A percentile compares a stretch with the other conserved stretches of the same genome.
phyloP scores from a whole-genome alignment of 2,888 invertebrate species.

The Amblyjoppa proteus region DNA sequence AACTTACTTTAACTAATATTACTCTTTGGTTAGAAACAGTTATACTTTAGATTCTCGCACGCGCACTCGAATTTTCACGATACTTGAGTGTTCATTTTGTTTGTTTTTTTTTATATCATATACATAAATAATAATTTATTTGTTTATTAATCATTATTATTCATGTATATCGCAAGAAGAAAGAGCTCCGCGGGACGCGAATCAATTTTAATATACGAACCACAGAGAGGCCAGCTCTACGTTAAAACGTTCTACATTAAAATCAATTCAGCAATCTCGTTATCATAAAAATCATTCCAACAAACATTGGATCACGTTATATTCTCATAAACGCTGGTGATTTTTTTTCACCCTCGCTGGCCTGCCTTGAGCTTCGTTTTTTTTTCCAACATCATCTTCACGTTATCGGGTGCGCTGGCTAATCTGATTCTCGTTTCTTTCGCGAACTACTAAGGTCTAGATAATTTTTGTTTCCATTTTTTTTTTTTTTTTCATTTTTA shows the following conservation, averaged over 20 bases:
- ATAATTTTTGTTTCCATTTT: neutral
- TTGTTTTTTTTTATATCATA: constrained; percentile 38
- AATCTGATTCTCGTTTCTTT: constrained; percentile 51
- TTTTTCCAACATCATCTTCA: constrained; percentile 24
- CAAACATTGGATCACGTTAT: constrained; percentile 25
- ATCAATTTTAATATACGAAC: constrained; percentile 57
- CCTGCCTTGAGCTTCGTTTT: constrained; percentile 18
- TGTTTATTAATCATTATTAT: constrained; percentile 19
- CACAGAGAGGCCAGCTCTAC: constrained; percentile 68
- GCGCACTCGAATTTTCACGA: constrained; percentile 38
- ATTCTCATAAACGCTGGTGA: constrained; percentile 24
- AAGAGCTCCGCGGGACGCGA: constrained; percentile 25
- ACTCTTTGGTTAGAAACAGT: constrained; percentile 83
- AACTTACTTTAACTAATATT: constrained; percentile 78
- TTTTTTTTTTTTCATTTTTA: constrained; percentile 38
- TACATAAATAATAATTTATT: constrained; percentile 29
- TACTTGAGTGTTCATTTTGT: constrained; percentile 18
- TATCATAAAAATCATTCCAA: constrained; percentile 55
- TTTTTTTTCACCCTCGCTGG: constrained; percentile 18
- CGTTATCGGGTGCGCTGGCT: constrained; percentile 51
- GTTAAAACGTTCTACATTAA: constrained; percentile 48
- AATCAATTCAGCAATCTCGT: constrained; percentile 51
- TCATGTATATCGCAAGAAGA: constrained; percentile 45
- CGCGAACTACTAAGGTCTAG: constrained; percentile 54
- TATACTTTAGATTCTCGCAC: constrained; percentile 70